Conservation (phyloP, 2,888 invertebrate genomes). For the Drosophila dives region DNA sequence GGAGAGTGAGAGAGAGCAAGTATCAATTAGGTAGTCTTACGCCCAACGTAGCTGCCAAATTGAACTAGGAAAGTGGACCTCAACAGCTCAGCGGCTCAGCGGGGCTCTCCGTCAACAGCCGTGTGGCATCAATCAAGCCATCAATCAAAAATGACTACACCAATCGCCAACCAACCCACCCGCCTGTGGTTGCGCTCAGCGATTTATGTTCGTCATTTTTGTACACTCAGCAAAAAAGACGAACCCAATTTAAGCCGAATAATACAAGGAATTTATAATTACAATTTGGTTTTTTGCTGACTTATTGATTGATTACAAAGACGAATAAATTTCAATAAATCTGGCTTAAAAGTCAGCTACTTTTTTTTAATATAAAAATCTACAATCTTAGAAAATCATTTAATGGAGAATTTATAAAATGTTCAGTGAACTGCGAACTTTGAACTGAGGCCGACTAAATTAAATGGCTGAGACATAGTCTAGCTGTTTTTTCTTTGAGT, state of each 20-base stretch:
- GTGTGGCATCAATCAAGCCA: slow-evolving; percentile 63
- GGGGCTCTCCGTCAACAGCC: slow-evolving; percentile 45
- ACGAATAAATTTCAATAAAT: neutral
- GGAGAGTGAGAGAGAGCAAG: neutral
- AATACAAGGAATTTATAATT: neutral
- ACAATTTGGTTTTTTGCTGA: neutral
- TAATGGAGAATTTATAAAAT: too few relatives aligned
- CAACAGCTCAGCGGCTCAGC: slow-evolving; percentile 20
- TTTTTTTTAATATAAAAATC: too few relatives aligned
- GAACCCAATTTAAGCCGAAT: neutral
- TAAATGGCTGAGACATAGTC: neutral
- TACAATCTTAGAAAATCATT: too few relatives aligned
- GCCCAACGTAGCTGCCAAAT: slow-evolving; percentile 30
- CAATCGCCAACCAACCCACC: neutral
- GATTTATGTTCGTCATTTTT: slow-evolving; percentile 48
- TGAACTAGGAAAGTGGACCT: slow-evolving; percentile 34
- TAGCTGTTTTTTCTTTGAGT: neutral
- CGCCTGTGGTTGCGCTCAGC: slow-evolving; percentile 36
- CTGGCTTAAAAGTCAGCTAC: too few relatives aligned
- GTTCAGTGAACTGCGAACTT: too few relatives aligned
- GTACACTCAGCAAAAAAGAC: slow-evolving; percentile 2
- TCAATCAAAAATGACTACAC: slow-evolving; percentile 61
- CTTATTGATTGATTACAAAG: neutral
- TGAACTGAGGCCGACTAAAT: neutral
- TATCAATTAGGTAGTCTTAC: slow-evolving; percentile 50